Evolutionary conservation across 2,113 vertebrate genomes (phyloP), one percentile per base, ranked within the genome.

Genomic region (Oncorhynchus clarkii): DNA sequence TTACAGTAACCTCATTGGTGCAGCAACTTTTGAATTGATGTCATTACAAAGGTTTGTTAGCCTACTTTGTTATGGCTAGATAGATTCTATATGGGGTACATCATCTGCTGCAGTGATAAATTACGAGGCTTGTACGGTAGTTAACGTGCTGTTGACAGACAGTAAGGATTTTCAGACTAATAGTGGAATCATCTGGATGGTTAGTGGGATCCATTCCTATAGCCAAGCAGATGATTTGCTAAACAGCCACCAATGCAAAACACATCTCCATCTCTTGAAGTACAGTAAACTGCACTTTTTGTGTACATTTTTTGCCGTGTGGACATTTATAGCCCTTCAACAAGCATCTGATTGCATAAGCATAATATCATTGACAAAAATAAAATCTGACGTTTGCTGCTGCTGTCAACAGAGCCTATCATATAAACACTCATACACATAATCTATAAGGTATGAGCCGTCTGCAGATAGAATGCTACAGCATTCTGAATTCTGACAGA

Each of bases 151-250:
- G 62, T 22, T 64, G 67, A 16, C 7, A 45, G n/a, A 69, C 16
- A n/a, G 31, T 69, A 69, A 69, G 29, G 48, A 71, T 71, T 71
- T 71, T 57, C 13, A 57, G 49, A 71, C 51, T 54, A 71, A 71
- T 57, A 29, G 70, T 26, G 14, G 16, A 29, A 71, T 57, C 3
- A 59, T 57, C 5, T 54, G 27, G 13, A 59, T 18, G 2, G 48
- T 70, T 48, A 13, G 22, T 48, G 20, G 20, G 26, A 29, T 20
- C 31, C 29, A 68, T 31, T 68, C 67, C 31, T 20, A n/a, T 45
- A 39, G 34, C 20, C 31, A 34, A n/a, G 67, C 29, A 14, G 14
- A 39, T 20, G 67, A 18, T 18, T 6, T 69, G 29, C 29, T n/a
- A 9, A 69, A 39, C 34, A 39, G 29, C 31, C 16, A 45, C 31